phyloP scores from a whole-genome alignment of 2,797 vertebrate species.

The Acrossocheilus fasciatus region DNA sequence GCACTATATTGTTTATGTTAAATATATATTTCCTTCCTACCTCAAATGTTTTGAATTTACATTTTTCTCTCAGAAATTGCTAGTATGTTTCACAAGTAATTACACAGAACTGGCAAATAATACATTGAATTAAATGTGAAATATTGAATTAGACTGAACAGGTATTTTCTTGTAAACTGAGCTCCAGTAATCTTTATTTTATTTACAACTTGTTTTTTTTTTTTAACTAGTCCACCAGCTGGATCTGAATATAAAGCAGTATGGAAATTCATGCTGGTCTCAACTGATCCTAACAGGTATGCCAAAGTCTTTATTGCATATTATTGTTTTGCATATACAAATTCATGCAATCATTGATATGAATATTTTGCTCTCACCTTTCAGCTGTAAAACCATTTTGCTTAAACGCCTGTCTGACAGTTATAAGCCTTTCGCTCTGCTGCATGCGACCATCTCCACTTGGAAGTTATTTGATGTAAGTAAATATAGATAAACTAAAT shows the following conservation, averaged over 20 bases:
- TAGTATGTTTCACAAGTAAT: too few species aligned
- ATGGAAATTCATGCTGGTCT: not conserved
- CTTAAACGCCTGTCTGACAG: not conserved
- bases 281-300: not conserved
- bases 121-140: too few species aligned
- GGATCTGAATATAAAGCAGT: not conserved
- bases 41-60: too few species aligned
- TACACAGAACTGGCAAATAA: too few species aligned
- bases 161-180: too few species aligned
- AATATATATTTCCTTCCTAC: too few species aligned
- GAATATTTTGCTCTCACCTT: not conserved
- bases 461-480: slow-evolving; percentile 11
- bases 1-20: too few species aligned
- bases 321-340: slow-evolving; percentile 7
- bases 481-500: slow-evolving; percentile 13
- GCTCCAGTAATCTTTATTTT: too few species aligned
- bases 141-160: too few species aligned
- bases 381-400: not conserved
- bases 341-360: not conserved
- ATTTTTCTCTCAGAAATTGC: too few species aligned
- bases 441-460: not conserved
- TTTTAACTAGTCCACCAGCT: not conserved
- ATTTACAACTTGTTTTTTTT: too few species aligned
- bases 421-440: not conserved
- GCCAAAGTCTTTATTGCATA: not conserved